Evolutionary conservation across 2,113 vertebrate species (phyloP).

Genomic region (Aspidoscelis tigris): DNA sequence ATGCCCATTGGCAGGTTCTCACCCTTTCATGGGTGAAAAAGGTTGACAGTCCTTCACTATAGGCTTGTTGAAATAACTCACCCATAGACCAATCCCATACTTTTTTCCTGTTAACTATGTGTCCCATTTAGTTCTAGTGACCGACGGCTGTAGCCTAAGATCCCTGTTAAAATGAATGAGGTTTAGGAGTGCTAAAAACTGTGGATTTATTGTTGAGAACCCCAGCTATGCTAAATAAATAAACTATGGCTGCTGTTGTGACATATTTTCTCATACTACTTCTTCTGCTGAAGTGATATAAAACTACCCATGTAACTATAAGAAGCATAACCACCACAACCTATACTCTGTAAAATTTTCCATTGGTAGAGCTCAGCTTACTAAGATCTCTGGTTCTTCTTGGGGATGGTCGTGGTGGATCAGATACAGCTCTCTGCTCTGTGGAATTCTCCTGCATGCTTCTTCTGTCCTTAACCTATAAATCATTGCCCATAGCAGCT

Average conservation of each 20-base stretch:
- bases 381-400: not conserved
- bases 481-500: slow-evolving; percentile 41
- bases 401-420: not conserved
- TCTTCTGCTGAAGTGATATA: not conserved
- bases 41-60: not conserved
- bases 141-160: too few species aligned
- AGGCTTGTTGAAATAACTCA: not conserved
- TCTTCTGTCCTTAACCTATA: slow-evolving; percentile 20
- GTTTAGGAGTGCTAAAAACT: not conserved
- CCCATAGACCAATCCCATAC: not conserved
- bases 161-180: not conserved
- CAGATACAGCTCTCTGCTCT: not conserved
- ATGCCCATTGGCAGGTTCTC: too few species aligned
- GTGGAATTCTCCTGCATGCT: slow-evolving; percentile 35
- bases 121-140: not conserved
- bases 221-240: not conserved
- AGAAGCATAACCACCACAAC: not conserved
- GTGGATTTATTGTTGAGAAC: not conserved
- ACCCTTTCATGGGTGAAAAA: too few species aligned
- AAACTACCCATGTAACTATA: not conserved
- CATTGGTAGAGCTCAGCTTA: too few species aligned
- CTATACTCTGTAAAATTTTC: too few species aligned
- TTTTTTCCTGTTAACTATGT: not conserved
- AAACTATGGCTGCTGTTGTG: too few species aligned
- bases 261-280: not conserved